A percentile compares a stretch with the other conserved stretches of the same genome.
phyloP scores from a whole-genome alignment of 2,797 vertebrate genomes.

The Myotis pilosus region DNA sequence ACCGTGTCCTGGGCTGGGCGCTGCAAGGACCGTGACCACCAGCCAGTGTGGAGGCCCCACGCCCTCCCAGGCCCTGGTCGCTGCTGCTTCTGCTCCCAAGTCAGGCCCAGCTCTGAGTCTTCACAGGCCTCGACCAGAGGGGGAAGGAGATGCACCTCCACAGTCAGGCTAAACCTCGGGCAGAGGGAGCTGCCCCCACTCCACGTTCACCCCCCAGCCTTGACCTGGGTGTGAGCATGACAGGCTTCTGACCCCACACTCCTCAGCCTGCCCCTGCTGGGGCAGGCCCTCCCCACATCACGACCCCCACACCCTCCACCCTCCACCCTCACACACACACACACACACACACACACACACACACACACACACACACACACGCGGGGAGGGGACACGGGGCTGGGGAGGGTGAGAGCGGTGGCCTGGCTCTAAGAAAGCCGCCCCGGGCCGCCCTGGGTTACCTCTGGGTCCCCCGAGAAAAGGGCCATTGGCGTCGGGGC shows the following conservation, averaged over 20 bases:
- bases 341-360: too few species aligned
- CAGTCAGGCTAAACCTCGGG: neutral
- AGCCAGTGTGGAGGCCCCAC: neutral
- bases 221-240: neutral
- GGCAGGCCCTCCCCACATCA: neutral
- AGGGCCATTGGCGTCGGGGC: too few species aligned
- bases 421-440: neutral
- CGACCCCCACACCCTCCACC: accelerated
- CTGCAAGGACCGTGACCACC: neutral
- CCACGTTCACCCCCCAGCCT: neutral
- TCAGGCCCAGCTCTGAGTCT: neutral
- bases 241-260: too few species aligned
- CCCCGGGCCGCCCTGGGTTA: too few species aligned
- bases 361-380: too few species aligned
- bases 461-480: neutral
- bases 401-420: neutral
- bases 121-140: too few species aligned
- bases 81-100: neutral
- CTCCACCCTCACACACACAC: too few species aligned
- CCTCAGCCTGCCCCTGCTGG: too few species aligned
- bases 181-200: neutral
- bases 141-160: neutral
- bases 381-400: neutral
- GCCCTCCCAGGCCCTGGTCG: neutral
- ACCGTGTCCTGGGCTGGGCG: neutral